phyloP scores from a whole-genome alignment of 2,113 vertebrate genomes.

The Sebastes fasciatus region DNA sequence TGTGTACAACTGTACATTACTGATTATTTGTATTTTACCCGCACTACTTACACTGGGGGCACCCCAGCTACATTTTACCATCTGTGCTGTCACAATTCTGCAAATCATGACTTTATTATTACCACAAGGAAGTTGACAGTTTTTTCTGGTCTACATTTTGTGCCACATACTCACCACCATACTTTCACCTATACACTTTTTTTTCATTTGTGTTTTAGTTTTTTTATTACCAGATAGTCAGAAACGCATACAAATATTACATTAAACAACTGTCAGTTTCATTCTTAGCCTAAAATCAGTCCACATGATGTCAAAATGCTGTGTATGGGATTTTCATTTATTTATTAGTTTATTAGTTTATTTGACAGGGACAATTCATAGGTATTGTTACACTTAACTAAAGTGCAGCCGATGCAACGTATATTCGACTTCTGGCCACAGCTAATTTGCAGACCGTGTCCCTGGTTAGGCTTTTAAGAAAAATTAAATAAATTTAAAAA shows the following conservation, averaged over 20 bases:
- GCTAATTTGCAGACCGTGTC: too few species aligned
- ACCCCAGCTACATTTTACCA: slow-evolving; percentile 11
- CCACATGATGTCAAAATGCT: not conserved
- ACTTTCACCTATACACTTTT: not conserved
- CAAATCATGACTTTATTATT: slow-evolving; percentile 6
- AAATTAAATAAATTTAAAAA: too few species aligned
- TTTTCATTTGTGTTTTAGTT: not conserved
- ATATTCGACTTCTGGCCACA: too few species aligned
- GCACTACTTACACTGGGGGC: not conserved
- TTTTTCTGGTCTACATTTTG: not conserved
- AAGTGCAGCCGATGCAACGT: too few species aligned
- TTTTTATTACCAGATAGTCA: not conserved
- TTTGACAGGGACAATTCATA: too few species aligned
- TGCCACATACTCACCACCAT: not conserved
- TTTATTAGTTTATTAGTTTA: too few species aligned
- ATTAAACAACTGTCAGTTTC: not conserved
- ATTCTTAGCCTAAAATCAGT: not conserved
- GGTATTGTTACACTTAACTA: too few species aligned
- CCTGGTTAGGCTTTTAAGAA: too few species aligned
- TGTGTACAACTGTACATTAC: not conserved
- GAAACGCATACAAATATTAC: not conserved
- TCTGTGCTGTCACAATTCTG: not conserved
- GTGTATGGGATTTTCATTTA: not conserved
- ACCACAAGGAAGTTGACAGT: not conserved
- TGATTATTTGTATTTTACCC: slow-evolving; percentile 3